Conservation (phyloP, 2,113 vertebrate species). For the Ctenomys sociabilis region DNA sequence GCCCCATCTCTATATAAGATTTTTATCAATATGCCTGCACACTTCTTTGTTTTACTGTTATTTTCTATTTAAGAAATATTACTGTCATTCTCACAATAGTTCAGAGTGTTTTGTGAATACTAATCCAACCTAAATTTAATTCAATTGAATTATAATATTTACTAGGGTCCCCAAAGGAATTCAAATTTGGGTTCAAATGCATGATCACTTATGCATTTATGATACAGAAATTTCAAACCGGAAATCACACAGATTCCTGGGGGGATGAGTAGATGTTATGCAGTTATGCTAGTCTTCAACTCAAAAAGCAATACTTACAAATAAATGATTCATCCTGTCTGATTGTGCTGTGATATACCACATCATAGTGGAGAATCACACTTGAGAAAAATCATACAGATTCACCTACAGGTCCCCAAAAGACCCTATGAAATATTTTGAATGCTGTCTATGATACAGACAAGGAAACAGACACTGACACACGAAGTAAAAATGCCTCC, state of each 20-base stretch:
- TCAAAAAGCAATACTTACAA: conserved; percentile 65
- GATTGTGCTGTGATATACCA: conserved; percentile 62
- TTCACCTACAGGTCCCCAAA: too few species aligned
- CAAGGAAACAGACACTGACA: neutral
- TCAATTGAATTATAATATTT: too few species aligned
- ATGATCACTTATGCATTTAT: conserved; percentile 49
- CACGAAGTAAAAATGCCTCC: neutral
- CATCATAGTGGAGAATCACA: conserved; percentile 18
- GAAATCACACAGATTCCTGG: conserved; percentile 55
- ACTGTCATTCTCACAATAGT: neutral
- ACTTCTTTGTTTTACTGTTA: neutral
- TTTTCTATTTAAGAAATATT: conserved; percentile 11
- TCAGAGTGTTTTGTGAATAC: neutral
- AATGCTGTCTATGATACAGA: neutral
- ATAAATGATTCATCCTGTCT: conserved; percentile 42
- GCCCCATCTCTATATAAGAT: neutral
- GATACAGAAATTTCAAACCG: conserved; percentile 46
- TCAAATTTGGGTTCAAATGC: too few species aligned
- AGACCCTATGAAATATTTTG: too few species aligned
- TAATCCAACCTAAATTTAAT: neutral
- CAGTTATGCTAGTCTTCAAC: conserved; percentile 43
- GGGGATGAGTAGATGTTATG: conserved; percentile 44
- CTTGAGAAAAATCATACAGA: conserved; percentile 5
- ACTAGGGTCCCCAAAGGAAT: too few species aligned
- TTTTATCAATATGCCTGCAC: neutral